phyloP scores from a whole-genome alignment of 2,113 vertebrate genomes.

The Hyperopisus bebe region DNA sequence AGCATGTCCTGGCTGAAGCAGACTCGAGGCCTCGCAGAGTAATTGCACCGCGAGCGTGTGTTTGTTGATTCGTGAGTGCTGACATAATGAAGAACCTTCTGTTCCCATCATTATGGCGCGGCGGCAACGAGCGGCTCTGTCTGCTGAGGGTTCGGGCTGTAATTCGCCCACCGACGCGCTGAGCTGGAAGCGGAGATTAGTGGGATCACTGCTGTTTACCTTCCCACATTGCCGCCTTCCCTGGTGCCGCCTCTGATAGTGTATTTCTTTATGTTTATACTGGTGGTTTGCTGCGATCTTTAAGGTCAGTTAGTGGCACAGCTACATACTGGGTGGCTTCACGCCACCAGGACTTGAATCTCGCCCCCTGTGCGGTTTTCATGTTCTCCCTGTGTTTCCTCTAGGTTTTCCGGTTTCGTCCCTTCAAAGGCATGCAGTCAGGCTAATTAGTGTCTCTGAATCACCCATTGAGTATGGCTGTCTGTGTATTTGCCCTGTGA shows the following conservation, averaged over 20 bases:
- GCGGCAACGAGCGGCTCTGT: background rate
- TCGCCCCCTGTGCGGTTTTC: background rate
- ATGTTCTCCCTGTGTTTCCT: background rate
- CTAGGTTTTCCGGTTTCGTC: background rate
- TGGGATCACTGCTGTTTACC: background rate
- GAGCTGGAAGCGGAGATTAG: constrained; percentile 2
- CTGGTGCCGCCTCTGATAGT: background rate
- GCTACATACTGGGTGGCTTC: background rate
- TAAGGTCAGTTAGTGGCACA: background rate
- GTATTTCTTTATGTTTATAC: background rate
- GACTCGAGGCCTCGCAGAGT: background rate
- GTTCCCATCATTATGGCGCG: background rate
- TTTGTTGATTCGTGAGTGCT: background rate
- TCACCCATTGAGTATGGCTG: background rate
- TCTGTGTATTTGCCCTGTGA: background rate
- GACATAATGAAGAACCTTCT: constrained; percentile 16
- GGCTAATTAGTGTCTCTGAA: background rate
- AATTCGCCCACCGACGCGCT: background rate
- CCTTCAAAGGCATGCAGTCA: background rate
- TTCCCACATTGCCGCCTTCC: background rate
- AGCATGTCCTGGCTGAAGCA: background rate
- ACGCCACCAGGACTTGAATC: background rate
- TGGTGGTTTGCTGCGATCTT: background rate
- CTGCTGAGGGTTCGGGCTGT: background rate
- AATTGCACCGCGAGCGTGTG: background rate